phyloP scores from a whole-genome alignment of 2,888 invertebrate genomes.

The Nasonia oneida region DNA sequence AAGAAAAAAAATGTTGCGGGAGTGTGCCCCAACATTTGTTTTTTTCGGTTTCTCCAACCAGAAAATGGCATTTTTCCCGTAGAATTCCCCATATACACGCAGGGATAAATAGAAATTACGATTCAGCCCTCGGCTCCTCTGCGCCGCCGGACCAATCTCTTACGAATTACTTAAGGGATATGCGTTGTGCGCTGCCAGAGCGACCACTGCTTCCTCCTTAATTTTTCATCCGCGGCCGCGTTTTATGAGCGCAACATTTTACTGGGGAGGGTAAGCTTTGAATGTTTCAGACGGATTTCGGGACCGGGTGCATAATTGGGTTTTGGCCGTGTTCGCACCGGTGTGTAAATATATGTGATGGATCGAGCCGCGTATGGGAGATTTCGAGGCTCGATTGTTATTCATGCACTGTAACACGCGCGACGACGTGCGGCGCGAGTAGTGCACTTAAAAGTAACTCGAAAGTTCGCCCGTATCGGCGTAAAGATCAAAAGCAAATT shows the following conservation, averaged over 20 bases:
- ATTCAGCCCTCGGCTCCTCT: not conserved
- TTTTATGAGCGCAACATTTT: not conserved
- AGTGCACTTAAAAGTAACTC: not conserved
- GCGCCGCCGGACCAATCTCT: constrained; percentile 25
- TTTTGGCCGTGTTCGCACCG: not conserved
- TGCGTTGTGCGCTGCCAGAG: not conserved
- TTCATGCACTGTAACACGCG: not conserved
- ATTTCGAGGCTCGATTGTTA: not conserved
- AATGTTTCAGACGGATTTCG: not conserved
- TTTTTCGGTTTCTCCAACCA: too few relatives aligned
- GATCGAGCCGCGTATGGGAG: not conserved
- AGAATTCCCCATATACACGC: not conserved
- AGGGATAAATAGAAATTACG: constrained; percentile 38
- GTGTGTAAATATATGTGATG: not conserved
- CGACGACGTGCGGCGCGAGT: not conserved
- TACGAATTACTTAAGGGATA: constrained; percentile 34
- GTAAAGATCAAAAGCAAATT: constrained; percentile 7
- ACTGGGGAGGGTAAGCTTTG: not conserved
- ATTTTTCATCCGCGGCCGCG: constrained; percentile 5
- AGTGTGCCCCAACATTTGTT: too few relatives aligned
- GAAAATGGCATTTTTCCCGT: too few relatives aligned
- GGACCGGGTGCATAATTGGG: not conserved
- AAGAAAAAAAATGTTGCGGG: too few relatives aligned
- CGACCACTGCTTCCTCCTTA: not conserved
- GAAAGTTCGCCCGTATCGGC: not conserved